Conservation (phyloP, 2,888 invertebrate genomes). For the Notodonta dromedarius region DNA sequence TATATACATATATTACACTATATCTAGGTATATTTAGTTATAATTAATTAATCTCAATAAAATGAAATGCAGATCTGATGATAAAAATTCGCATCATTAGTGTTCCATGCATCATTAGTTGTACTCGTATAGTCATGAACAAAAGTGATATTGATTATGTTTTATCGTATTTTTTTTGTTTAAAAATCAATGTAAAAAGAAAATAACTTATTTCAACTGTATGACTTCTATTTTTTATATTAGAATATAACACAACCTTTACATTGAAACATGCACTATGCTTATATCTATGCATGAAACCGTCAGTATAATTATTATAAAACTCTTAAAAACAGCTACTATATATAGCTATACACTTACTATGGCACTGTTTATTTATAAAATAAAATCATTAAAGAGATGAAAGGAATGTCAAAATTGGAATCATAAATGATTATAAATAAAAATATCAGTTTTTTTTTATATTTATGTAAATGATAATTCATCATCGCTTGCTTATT, state of each 20-base stretch:
- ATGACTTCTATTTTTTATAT: conserved; percentile 1
- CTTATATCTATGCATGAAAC: conserved; percentile 24
- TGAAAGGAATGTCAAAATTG: conserved; percentile 38
- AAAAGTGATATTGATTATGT: neutral
- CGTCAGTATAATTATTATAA: conserved; percentile 31
- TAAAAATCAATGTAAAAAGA: neutral
- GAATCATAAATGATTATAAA: conserved; percentile 36
- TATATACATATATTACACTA: conserved; percentile 74
- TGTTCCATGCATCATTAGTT: conserved; percentile 23
- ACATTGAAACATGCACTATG: no score
- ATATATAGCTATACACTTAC: conserved; percentile 40
- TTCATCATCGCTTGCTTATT: conserved; percentile 31
- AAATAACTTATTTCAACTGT: no score
- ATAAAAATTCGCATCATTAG: conserved; percentile 9
- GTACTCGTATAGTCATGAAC: neutral
- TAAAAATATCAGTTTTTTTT: conserved; percentile 16
- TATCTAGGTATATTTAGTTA: conserved; percentile 18
- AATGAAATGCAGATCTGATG: conserved; percentile 5
- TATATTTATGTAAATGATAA: conserved; percentile 17
- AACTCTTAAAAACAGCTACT: conserved; percentile 40
- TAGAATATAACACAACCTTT: conserved; percentile 22
- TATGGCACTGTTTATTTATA: conserved; percentile 59
- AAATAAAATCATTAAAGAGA: conserved; percentile 36
- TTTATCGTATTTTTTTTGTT: neutral
- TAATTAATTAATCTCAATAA: conserved; percentile 25